Conservation (phyloP, 2,797 vertebrate species). For the Lutjanus campechanus region DNA sequence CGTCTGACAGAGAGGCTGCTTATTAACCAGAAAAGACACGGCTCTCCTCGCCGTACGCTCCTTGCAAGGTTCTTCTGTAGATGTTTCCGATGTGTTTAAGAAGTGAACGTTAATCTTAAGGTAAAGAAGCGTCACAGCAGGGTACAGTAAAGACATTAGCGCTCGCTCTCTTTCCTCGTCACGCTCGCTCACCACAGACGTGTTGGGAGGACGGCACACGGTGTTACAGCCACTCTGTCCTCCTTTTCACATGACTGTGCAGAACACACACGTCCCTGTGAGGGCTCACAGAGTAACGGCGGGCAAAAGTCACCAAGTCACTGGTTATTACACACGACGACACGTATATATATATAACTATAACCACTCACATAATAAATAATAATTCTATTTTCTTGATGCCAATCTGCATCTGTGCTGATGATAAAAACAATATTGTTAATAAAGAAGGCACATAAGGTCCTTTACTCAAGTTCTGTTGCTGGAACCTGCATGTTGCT, state of each 20-base stretch:
- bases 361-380: not conserved
- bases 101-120: not conserved
- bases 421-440: not conserved
- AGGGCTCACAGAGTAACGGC: slow-evolving; percentile 40
- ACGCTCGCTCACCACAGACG: not conserved
- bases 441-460: not conserved
- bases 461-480: too few species aligned
- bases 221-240: slow-evolving; percentile 27
- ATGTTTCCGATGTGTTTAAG: not conserved
- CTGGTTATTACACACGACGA: not conserved
- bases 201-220: slow-evolving; percentile 14
- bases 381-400: not conserved
- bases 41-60: not conserved
- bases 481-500: too few species aligned
- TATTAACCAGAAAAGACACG: not conserved
- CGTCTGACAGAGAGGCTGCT: slow-evolving; percentile 1
- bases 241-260: slow-evolving; percentile 48
- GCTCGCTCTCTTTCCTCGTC: not conserved
- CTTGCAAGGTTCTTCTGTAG: slow-evolving; percentile 1
- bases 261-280: slow-evolving; percentile 56
- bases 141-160: not conserved
- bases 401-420: not conserved
- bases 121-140: not conserved
- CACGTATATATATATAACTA: not conserved
- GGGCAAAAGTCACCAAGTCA: slow-evolving; percentile 31